Base-by-base conservation (phyloP, 2,888 invertebrate species). In the Sminthurinus aureus region DNA sequence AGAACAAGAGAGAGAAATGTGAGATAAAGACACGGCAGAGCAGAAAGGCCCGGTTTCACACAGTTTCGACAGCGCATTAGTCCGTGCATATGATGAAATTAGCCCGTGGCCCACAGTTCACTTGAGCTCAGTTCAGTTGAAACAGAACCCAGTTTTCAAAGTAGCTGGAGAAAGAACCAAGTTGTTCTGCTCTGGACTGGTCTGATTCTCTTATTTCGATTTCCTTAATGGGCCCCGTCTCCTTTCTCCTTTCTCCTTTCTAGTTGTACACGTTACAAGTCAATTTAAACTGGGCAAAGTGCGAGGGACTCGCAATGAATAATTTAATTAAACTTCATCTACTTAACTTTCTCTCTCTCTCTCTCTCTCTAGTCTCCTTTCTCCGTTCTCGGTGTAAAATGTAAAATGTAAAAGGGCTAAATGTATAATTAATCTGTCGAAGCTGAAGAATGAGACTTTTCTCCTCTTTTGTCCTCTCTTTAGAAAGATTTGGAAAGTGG, bases 241-340 rank as follows among this genome's bases (percentile, higher is more conserved):
- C 67, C 66, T 71, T 20, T 66, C n/a, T n/a, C n/a, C n/a, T n/a
- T n/a, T n/a, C n/a, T n/a, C n/a, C n/a, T n/a, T n/a, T n/a, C n/a
- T n/a, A n/a, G n/a, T n/a, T 58, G 15, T 58, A 76, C 18, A 24
- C 22, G 22, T 20, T 58, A 20, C 38, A 64, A 77, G 58, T 64
- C 77, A 77, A 64, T 67, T 79, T 66, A 38, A 78, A 24, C 13
- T 76, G 79, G 67, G 12, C 20, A 38, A 6, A 38, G 38, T 38
- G 38, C 1, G 38, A 38, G 66, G 67, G 38, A 24, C 67, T 18
- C 66, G 18, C 58, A 24, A 38, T 79, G 79, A 66, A 79, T 79
- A 79, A 79, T 79, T 79, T 79, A 79, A 79, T 79, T 67, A 79
- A 66, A 79, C 79, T 79, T 67, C 15, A 26, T n/a, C 12, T 26